A percentile compares a stretch with the other conserved stretches of the same genome.
Conservation (phyloP, 1,140 invertebrate species). For the Hirudo medicinalis region DNA sequence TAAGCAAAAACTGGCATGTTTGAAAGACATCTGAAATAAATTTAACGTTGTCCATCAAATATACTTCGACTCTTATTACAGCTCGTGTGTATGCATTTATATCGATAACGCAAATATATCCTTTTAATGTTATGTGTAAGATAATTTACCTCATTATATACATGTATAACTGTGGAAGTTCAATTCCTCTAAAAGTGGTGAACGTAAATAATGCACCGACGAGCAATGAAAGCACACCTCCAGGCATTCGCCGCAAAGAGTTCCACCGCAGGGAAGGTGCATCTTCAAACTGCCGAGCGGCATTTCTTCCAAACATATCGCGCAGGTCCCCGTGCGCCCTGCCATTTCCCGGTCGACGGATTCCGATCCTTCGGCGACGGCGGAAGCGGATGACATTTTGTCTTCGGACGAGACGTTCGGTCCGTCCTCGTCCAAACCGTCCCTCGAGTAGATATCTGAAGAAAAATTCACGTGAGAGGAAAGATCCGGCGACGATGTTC, state of each 20-base stretch:
- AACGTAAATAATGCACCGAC: too few species aligned
- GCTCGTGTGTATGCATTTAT: too few species aligned
- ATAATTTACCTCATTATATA: too few species aligned
- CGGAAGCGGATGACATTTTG: constrained; percentile 24
- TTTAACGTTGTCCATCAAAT: neutral
- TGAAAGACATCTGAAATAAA: constrained; percentile 41
- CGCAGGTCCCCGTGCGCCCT: constrained; percentile 41
- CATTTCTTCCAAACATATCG: constrained; percentile 53
- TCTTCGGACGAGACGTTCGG: constrained; percentile 2
- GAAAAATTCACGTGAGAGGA: too few species aligned
- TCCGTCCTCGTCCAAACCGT: neutral
- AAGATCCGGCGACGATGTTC: too few species aligned
- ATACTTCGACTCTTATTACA: constrained; percentile 19
- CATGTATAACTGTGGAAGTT: too few species aligned
- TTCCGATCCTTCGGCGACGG: too few species aligned
- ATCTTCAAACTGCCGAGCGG: constrained; percentile 47
- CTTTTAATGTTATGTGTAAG: too few species aligned
- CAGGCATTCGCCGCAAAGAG: constrained; percentile 51
- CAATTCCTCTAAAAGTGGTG: too few species aligned
- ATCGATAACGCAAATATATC: too few species aligned
- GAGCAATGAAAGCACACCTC: constrained; percentile 40
- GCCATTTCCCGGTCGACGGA: too few species aligned
- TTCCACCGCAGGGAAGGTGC: constrained; percentile 48
- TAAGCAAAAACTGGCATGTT: constrained; percentile 42
- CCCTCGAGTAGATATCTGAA: too few species aligned